Evolutionary conservation across 2,113 vertebrate genomes (phyloP), one percentile per base, ranked within the genome.

Genomic region (Seriola dumerili): DNA sequence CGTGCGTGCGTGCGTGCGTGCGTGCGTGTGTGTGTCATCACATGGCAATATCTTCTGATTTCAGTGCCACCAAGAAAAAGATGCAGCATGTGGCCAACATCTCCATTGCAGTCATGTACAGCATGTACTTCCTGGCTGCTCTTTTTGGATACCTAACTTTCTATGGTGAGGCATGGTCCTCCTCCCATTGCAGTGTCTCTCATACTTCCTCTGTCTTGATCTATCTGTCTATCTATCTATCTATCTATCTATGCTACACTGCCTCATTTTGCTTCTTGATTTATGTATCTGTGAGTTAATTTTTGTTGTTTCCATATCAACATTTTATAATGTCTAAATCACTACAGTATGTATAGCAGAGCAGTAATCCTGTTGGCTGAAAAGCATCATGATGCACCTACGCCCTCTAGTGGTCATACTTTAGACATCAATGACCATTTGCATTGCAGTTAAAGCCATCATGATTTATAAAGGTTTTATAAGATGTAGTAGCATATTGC

Each of bases 111-210:
- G 97, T 99, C 90, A 99, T 99, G 98, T 99, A 99, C 81, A 32
- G 95, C 95, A 99, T 99, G 98, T 99, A 99, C 94, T 98, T 99
- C 95, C 93, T 99, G 95, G 98, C 98, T 4, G 98, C 98, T 71
- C 97, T 99, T 81, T 99, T 99, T 23, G 98, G 98, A 95, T 99
- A 99, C 96, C 96, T 99, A 94, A 99, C 98, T 0, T 99, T 99
- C 95, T 98, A 99, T 1, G 97, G 98, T 99, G 96, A 96, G 97
- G 73, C 83, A 23, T 80, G 64, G 59, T 78, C 86, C 46, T 83
- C 81, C 48, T 59, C n/a, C 66, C 38, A 54, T 17, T 34, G 64
- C 40, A 63, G 54, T n/a, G 50, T 64, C 0, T 54, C 9, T 38
- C 0, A 54, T 16, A 4, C 3, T n/a, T 9, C 11, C 6, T 59